Evolutionary conservation across 2,797 vertebrate species (phyloP).

Genomic region (Megalops cyprinoides): DNA sequence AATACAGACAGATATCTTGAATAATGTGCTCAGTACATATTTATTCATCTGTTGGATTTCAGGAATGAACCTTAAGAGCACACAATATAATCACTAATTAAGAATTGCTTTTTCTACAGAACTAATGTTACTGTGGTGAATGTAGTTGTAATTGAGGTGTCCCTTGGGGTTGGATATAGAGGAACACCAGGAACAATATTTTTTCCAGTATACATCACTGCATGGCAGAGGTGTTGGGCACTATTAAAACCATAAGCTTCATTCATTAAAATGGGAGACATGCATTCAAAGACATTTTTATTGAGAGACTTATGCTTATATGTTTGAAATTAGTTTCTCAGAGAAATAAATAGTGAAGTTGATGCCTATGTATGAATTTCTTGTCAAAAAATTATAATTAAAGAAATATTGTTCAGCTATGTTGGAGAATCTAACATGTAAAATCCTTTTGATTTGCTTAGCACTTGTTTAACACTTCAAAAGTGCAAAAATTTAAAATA

Average conservation of each 20-base stretch:
- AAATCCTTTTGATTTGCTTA: too few relatives aligned
- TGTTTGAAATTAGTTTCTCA: too few relatives aligned
- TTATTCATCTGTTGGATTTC: constrained; percentile 26
- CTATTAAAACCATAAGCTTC: constrained; percentile 19
- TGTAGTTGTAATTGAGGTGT: constrained; percentile 4
- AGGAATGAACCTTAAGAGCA: constrained; percentile 33
- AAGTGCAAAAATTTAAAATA: too few relatives aligned
- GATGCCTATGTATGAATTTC: too few relatives aligned
- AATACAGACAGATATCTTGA: constrained; percentile 30
- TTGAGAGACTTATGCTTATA: background rate
- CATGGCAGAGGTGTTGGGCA: background rate
- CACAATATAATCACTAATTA: constrained; percentile 27
- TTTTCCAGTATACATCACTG: background rate
- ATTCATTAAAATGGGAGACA: constrained; percentile 4
- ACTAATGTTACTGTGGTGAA: constrained; percentile 17
- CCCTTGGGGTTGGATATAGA: constrained; percentile 18
- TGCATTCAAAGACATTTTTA: too few relatives aligned
- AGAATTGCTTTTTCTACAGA: constrained; percentile 11
- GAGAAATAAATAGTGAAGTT: too few relatives aligned
- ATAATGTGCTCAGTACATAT: constrained; percentile 31
- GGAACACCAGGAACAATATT: constrained; percentile 8
- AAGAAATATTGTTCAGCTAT: too few relatives aligned
- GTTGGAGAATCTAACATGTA: too few relatives aligned
- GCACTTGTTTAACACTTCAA: too few relatives aligned
- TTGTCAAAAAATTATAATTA: too few relatives aligned